Conservation (phyloP, 2,113 vertebrate species). For the Tyrannus savana region DNA sequence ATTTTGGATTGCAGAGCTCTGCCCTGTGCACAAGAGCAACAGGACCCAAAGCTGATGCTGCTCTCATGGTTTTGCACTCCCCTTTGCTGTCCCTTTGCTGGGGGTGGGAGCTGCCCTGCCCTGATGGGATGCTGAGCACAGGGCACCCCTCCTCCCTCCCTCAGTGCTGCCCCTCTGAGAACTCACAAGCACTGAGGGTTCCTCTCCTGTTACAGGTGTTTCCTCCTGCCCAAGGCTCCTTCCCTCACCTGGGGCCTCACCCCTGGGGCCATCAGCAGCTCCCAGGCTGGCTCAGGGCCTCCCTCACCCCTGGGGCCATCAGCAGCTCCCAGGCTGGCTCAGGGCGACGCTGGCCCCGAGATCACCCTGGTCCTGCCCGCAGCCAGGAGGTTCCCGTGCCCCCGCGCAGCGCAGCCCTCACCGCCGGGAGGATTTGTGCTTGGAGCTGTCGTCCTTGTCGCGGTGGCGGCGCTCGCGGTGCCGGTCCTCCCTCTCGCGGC, state of each 20-base stretch:
- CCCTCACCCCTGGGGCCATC: too few relatives aligned
- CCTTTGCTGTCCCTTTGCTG: rapidly evolving
- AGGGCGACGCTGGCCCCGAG: rapidly evolving
- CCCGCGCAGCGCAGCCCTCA: background rate
- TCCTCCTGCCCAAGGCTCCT: background rate
- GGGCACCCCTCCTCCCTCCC: background rate
- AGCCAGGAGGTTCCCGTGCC: background rate
- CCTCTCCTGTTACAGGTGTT: rapidly evolving
- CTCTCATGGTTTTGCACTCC: background rate
- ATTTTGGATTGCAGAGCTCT: background rate
- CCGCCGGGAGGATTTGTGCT: slow-evolving; percentile 75
- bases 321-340: too few relatives aligned
- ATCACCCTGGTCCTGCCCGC: rapidly evolving
- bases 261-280: too few relatives aligned
- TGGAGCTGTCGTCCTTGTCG: slow-evolving; percentile 74
- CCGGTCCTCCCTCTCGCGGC: slow-evolving; percentile 69
- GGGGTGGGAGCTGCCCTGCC: rapidly evolving
- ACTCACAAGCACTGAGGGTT: background rate
- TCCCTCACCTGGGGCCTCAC: background rate
- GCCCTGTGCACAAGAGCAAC: too few relatives aligned
- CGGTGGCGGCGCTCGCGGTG: slow-evolving; percentile 70
- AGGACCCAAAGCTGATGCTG: background rate
- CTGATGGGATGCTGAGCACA: background rate
- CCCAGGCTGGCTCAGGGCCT: background rate
- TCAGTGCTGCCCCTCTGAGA: too few relatives aligned